Conservation (phyloP, 2,113 vertebrate species). For the Sula dactylatra region DNA sequence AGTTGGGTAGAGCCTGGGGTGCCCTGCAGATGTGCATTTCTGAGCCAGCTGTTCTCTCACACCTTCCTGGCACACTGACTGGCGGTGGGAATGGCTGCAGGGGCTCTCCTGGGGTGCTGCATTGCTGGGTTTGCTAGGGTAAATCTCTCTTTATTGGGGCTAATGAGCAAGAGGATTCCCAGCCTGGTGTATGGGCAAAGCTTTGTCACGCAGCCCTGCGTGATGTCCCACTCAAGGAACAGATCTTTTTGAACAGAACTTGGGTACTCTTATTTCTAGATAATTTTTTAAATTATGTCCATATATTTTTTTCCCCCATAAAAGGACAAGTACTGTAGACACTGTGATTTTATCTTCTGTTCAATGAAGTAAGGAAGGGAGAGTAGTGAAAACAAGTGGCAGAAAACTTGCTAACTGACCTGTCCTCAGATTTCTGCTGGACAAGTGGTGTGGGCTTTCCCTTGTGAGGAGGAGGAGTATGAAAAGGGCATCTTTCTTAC, state of each 20-base stretch:
- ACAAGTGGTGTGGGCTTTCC: neutral
- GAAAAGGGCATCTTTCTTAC: neutral
- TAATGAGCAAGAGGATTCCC: neutral
- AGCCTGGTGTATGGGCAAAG: rapidly evolving
- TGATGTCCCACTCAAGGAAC: neutral
- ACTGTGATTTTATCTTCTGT: neutral
- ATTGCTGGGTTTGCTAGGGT: neutral
- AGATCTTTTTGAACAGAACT: neutral
- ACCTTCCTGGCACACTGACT: neutral
- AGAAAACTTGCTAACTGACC: neutral
- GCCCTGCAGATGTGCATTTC: neutral
- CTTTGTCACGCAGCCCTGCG: neutral
- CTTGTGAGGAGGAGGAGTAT: neutral
- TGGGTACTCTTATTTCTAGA: neutral
- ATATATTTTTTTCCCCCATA: neutral
- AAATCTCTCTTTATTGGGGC: neutral
- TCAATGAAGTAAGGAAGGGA: neutral
- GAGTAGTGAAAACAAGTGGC: neutral
- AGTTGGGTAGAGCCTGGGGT: neutral
- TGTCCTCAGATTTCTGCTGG: neutral
- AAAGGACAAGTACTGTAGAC: neutral
- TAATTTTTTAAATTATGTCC: neutral
- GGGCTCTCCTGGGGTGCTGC: neutral
- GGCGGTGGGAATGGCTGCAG: neutral
- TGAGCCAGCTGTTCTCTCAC: neutral